Conservation (phyloP, 2,888 invertebrate genomes). For the Drosophila rellima region DNA sequence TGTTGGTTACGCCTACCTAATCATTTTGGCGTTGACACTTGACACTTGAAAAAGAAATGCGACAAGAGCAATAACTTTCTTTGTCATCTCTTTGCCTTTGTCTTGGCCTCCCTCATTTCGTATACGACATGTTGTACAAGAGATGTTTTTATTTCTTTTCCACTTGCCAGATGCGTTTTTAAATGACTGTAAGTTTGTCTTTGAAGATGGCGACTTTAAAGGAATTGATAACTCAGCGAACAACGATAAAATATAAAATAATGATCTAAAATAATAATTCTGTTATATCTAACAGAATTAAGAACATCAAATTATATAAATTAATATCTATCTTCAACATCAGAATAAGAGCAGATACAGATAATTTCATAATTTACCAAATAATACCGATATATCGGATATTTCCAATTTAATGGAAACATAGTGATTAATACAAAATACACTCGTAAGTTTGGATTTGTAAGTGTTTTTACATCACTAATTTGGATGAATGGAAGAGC, state of each 20-base stretch:
- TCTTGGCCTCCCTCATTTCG: slow-evolving; percentile 32
- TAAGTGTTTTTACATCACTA: no score
- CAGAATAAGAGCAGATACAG: not conserved
- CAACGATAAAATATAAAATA: not conserved
- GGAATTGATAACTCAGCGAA: slow-evolving; percentile 3
- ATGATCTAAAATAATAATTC: not conserved
- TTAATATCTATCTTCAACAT: no score
- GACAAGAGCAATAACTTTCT: slow-evolving; percentile 23
- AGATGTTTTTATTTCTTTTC: slow-evolving; percentile 47
- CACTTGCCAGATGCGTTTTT: slow-evolving; percentile 57
- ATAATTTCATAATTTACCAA: no score
- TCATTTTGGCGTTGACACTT: slow-evolving; percentile 78
- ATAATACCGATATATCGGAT: no score
- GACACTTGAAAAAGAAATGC: slow-evolving; percentile 72
- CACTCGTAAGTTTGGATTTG: no score
- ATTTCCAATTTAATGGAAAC: no score
- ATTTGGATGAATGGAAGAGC: not conserved
- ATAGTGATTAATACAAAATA: no score
- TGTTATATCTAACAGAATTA: not conserved
- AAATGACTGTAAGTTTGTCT: slow-evolving; percentile 22
- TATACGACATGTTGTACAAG: slow-evolving; percentile 60
- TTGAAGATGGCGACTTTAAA: slow-evolving; percentile 52
- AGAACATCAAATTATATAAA: not conserved
- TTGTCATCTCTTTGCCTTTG: slow-evolving; percentile 5
- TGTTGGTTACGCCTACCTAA: slow-evolving; percentile 74